These are phyloP conservation scores for Copidosoma aretas DNA, from an alignment of 2,888 invertebrate genomes.

Conservation along the genomic window DNA sequence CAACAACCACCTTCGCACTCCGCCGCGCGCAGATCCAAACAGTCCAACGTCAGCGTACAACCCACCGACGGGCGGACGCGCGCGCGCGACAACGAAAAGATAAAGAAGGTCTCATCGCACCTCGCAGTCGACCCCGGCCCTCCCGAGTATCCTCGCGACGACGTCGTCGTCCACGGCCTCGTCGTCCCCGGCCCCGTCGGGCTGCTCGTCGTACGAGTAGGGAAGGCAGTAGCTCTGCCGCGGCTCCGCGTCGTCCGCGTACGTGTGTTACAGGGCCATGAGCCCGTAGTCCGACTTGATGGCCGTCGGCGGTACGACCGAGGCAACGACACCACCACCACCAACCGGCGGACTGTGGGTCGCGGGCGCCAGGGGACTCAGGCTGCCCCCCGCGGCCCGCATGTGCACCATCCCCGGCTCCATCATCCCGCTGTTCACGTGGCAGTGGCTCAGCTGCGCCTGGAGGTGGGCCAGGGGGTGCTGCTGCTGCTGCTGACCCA, in stretches of 20 bases:
- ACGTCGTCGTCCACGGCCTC: conserved; percentile 1
- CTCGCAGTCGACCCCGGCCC: conserved; percentile 5
- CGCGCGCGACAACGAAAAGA: background rate
- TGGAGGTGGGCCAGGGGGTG: conserved; percentile 63
- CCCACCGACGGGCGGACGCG: background rate
- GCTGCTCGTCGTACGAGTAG: background rate
- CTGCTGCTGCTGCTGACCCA: conserved; percentile 48
- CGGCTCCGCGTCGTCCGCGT: background rate
- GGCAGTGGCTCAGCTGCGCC: conserved; percentile 61
- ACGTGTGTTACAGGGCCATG: conserved; percentile 73
- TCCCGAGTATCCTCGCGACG: conserved; percentile 7
- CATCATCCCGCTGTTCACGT: conserved; percentile 60
- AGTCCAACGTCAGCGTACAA: conserved; percentile 16
- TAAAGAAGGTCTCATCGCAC: conserved; percentile 9
- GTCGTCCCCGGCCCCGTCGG: background rate
- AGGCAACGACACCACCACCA: no score
- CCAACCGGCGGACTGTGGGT: conserved; percentile 55
- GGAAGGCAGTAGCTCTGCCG: no score
- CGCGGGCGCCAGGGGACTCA: conserved; percentile 60
- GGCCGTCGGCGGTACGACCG: conserved; percentile 64
- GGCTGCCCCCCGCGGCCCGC: conserved; percentile 52
- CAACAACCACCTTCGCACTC: no score
- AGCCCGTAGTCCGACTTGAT: conserved; percentile 90
- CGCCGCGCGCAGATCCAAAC: no score
- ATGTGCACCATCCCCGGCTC: conserved; percentile 58